Percentiles rank a stretch among this genome's conserved stretches.
Evolutionary conservation across 1,140 invertebrate species (phyloP).

Genomic region (Euura lappo): DNA sequence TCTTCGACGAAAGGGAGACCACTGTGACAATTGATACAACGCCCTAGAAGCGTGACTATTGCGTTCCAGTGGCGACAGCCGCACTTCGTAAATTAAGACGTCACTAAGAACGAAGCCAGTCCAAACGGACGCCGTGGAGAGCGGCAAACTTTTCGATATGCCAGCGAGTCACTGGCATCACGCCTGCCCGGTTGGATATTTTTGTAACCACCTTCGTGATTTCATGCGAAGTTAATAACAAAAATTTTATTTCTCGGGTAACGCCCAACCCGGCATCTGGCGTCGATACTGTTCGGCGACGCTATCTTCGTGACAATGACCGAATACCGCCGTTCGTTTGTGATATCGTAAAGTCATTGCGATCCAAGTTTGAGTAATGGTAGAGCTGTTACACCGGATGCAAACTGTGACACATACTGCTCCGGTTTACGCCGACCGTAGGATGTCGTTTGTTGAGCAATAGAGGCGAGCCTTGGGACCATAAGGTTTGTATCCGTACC

Average conservation of each 20-base stretch:
- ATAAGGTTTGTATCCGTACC: neutral
- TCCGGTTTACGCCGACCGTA: neutral
- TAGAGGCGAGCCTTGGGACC: neutral
- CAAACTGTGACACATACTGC: neutral
- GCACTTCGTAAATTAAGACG: slow-evolving; percentile 2
- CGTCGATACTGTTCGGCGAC: neutral
- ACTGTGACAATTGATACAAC: neutral
- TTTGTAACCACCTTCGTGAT: neutral
- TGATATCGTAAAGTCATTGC: neutral
- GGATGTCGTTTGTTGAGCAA: neutral
- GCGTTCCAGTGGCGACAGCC: slow-evolving; percentile 1
- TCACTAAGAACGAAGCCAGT: neutral
- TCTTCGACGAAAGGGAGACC: neutral
- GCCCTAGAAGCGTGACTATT: slow-evolving; percentile 6
- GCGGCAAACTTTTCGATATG: neutral
- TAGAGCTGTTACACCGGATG: neutral
- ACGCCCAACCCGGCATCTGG: neutral
- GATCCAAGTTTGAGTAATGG: neutral
- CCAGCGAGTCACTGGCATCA: neutral
- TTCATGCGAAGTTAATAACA: neutral
- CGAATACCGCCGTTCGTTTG: neutral
- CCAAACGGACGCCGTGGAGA: neutral
- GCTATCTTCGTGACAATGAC: neutral
- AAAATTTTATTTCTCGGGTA: neutral
- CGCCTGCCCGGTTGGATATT: neutral